These are phyloP conservation scores for Nyctalus aviator DNA, from an alignment of 2,797 vertebrate genomes.

Conservation along the genomic window DNA sequence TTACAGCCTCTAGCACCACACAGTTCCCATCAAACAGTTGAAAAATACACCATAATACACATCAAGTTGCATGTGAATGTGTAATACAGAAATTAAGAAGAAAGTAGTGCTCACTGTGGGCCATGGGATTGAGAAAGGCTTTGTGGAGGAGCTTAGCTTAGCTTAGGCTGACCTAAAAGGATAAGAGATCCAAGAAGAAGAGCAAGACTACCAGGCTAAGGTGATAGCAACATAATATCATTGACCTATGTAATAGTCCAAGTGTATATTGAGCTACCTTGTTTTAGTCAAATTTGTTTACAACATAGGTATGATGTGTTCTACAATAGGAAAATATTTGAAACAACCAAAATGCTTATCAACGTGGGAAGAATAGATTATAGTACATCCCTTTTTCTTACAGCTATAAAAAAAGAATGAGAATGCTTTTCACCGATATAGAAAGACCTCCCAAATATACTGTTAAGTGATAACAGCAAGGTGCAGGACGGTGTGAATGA, in stretches of 20 bases:
- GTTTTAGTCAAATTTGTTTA: conserved; percentile 59
- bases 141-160: background rate
- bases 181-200: background rate
- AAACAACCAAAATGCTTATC: conserved; percentile 16
- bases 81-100: conserved; percentile 20
- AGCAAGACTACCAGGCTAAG: background rate
- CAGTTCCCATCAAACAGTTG: background rate
- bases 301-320: background rate
- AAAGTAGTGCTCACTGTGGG: background rate
- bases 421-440: conserved; percentile 1
- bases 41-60: background rate
- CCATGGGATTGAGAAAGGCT: conserved; percentile 1
- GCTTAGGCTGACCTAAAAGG: background rate
- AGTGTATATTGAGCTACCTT: background rate
- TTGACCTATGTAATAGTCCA: background rate
- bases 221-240: background rate
- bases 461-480: conserved; percentile 41
- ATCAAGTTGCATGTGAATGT: background rate
- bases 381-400: background rate
- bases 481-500: background rate
- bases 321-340: conserved; percentile 20
- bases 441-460: conserved; percentile 5
- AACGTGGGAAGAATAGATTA: conserved; percentile 16
- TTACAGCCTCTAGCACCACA: background rate
- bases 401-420: conserved; percentile 35